phyloP scores from a whole-genome alignment of 2,888 invertebrate species.

The Mesoligia furuncula region DNA sequence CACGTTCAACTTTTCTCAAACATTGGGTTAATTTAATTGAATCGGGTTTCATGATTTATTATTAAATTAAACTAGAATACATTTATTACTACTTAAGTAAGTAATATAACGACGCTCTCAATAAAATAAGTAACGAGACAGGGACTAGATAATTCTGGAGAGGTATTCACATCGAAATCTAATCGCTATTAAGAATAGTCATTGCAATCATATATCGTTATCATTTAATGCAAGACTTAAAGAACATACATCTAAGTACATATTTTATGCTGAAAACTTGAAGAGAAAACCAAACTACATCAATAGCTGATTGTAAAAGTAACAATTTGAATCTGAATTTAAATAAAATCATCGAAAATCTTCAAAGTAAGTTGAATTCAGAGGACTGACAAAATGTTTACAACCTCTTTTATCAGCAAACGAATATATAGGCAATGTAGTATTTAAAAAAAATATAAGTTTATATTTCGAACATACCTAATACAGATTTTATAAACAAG shows the following conservation, averaged over 20 bases:
- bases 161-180: neutral
- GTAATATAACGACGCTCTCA: neutral
- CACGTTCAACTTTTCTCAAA: neutral
- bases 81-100: neutral
- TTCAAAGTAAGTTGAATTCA: neutral
- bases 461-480: slow-evolving; percentile 21
- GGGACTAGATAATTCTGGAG: neutral
- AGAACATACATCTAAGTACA: neutral
- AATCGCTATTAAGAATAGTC: slow-evolving; percentile 11
- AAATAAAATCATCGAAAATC: neutral
- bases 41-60: neutral
- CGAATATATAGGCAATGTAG: neutral
- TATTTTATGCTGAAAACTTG: neutral
- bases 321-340: neutral
- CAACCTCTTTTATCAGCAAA: slow-evolving; percentile 13
- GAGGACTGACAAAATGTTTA: slow-evolving; percentile 2
- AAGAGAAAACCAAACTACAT: neutral
- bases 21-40: neutral
- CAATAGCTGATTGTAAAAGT: neutral
- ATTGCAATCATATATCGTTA: neutral
- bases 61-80: neutral
- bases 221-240: neutral
- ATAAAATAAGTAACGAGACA: neutral
- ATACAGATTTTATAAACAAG: slow-evolving; percentile 40
- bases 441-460: slow-evolving; percentile 9